Evolutionary conservation across 37 sponge, comb jelly and placozoan genomes (phyloP).

Genomic region (Petrosia ficiformis): DNA sequence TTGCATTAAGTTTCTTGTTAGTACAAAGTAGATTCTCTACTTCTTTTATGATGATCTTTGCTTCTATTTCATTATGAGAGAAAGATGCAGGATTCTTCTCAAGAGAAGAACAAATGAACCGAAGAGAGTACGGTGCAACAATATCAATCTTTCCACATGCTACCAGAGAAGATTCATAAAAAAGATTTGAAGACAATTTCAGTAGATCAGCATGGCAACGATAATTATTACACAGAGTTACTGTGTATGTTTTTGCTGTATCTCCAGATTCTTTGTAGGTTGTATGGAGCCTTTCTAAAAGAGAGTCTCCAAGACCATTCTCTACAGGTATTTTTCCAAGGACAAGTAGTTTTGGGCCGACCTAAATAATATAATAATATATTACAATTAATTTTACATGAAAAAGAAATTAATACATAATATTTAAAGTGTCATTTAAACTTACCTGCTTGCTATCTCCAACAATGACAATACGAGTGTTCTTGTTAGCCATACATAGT

Average conservation of each 20-base stretch:
- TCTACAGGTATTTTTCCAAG: constrained; percentile 11
- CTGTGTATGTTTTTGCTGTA: neutral
- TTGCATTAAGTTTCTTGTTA: neutral
- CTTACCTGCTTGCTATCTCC: constrained; percentile 50
- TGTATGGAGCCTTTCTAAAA: constrained; percentile 19
- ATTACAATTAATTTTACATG: neutral
- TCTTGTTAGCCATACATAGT: constrained; percentile 1
- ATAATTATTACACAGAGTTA: neutral
- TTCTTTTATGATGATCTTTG: neutral
- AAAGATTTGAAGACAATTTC: neutral
- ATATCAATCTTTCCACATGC: neutral
- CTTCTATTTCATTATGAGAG: neutral
- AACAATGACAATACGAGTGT: constrained; percentile 30
- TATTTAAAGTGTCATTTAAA: neutral
- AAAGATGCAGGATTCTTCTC: neutral
- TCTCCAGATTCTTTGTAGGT: neutral
- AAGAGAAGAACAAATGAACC: neutral
- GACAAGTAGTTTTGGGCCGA: constrained; percentile 23
- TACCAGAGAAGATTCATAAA: constrained; percentile 1
- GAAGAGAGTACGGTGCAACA: neutral
- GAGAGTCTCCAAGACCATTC: constrained; percentile 3
- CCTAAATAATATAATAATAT: constrained; percentile 1
- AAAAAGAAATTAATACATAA: neutral
- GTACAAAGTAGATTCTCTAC: neutral
- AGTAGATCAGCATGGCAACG: constrained; percentile 1